phyloP scores from a whole-genome alignment of 1,140 invertebrate species.

The fruit fly (Drosophila melanogaster) region Release_6_plus_ISO1_MT NT_033777.3:29963501-29964000 shows the following conservation, averaged over 20 bases:
- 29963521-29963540: constrained; percentile 46
- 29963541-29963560: constrained; percentile 65
- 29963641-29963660: constrained; percentile 16
- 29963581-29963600: constrained; percentile 51
- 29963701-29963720: constrained; percentile 61
- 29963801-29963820: constrained; percentile 61
- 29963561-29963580: constrained; percentile 56
- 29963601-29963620: constrained; percentile 56
- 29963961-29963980: constrained; percentile 66
- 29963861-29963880: neutral
- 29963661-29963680: neutral
- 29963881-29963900: constrained; percentile 38
- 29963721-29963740: constrained; percentile 82
- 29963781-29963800: constrained; percentile 41
- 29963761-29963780: constrained; percentile 71
- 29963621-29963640: constrained; percentile 58
- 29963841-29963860: neutral
- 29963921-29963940: constrained; percentile 71
- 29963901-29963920: constrained; percentile 61
- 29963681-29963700: constrained; percentile 4
- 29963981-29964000: constrained; percentile 68
- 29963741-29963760: constrained; percentile 77
- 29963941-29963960: constrained; percentile 48
- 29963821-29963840: constrained; percentile 29
- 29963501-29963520: constrained; percentile 9